These are phyloP conservation scores for Embidobia sp. DNA, from an alignment of 2,888 invertebrate species.

Conservation along the genomic window DNA sequence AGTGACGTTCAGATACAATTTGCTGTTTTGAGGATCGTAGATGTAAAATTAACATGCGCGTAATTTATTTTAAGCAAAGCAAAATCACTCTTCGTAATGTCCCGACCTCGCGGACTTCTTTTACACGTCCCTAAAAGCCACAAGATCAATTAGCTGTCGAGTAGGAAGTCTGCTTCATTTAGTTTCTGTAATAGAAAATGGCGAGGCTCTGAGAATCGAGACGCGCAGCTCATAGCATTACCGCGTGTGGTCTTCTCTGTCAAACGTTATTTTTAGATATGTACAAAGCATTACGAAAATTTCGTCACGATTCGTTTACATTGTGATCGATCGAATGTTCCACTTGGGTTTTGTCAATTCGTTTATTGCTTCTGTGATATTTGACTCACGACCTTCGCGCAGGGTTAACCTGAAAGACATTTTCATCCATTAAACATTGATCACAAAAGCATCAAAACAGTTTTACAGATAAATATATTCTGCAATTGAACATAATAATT, in stretches of 20 bases:
- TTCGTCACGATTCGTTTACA: conserved; percentile 34
- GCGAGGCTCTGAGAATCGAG: conserved; percentile 63
- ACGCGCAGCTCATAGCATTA: conserved; percentile 50
- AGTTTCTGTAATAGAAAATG: conserved; percentile 67
- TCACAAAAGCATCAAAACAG: too few relatives aligned
- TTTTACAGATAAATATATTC: too few relatives aligned
- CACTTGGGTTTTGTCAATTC: not conserved
- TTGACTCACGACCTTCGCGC: too few relatives aligned
- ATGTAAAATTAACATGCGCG: conserved; percentile 66
- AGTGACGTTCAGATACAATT: conserved; percentile 64
- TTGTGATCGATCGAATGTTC: conserved; percentile 27
- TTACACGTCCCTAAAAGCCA: conserved; percentile 65
- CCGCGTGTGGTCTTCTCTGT: conserved; percentile 64
- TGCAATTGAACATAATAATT: too few relatives aligned
- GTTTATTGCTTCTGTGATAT: too few relatives aligned
- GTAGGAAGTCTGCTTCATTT: conserved; percentile 70
- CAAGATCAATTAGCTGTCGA: conserved; percentile 69
- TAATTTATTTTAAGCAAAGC: conserved; percentile 65
- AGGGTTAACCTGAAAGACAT: too few relatives aligned
- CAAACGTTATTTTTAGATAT: conserved; percentile 60
- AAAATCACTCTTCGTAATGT: conserved; percentile 65
- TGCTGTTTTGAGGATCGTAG: conserved; percentile 63
- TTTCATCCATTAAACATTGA: too few relatives aligned
- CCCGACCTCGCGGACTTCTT: conserved; percentile 63
- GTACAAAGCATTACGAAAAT: conserved; percentile 47